Conservation (phyloP, 2,113 vertebrate genomes). For the Limnothrissa miodon region DNA sequence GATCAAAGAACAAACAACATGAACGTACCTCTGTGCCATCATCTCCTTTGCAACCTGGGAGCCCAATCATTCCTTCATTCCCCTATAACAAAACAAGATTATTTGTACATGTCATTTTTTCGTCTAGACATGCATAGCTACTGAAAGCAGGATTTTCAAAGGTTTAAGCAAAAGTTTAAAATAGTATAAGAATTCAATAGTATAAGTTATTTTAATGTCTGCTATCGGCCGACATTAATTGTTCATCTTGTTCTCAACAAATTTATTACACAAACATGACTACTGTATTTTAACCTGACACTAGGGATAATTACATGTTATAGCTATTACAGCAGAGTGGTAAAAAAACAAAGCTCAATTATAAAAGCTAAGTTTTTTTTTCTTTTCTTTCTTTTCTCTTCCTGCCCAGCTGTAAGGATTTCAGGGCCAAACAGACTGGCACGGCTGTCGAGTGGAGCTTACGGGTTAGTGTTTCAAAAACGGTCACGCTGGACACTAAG, state of each 20-base stretch:
- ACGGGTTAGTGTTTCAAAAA: neutral
- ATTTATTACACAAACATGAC: neutral
- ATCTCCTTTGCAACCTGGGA: slow-evolving; percentile 38
- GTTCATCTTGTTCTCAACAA: neutral
- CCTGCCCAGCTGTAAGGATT: neutral
- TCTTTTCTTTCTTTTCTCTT: neutral
- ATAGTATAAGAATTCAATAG: too few relatives aligned
- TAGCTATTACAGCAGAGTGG: too few relatives aligned
- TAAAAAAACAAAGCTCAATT: too few relatives aligned
- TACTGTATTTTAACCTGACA: too few relatives aligned
- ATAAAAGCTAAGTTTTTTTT: neutral
- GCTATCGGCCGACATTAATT: too few relatives aligned
- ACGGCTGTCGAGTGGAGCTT: neutral
- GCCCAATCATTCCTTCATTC: slow-evolving; percentile 21
- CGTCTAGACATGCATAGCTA: too few relatives aligned
- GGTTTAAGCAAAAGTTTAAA: too few relatives aligned
- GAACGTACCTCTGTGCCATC: slow-evolving; percentile 33
- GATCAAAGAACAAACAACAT: neutral
- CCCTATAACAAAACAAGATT: slow-evolving; percentile 14
- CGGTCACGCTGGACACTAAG: neutral
- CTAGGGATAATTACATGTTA: too few relatives aligned
- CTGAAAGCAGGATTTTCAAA: too few relatives aligned
- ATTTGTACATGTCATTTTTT: neutral
- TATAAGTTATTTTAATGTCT: too few relatives aligned
- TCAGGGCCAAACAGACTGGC: neutral